A percentile compares a stretch with the other conserved stretches of the same genome.
Conservation (phyloP, 35 echinoderm and acorn worm species). For the Amphiura filiformis region DNA sequence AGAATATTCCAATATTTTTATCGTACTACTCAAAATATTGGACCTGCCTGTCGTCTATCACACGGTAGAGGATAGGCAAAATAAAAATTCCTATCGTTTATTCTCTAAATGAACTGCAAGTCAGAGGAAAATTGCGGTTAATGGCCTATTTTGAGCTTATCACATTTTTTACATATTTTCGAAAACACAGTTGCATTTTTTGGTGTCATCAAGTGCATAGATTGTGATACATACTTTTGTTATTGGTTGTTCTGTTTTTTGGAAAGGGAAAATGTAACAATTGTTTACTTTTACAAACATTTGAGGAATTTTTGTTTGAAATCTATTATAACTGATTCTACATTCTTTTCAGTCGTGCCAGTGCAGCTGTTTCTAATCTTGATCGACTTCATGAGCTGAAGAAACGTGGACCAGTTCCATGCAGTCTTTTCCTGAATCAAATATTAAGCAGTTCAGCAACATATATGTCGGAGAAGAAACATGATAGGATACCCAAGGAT, state of each 20-base stretch:
- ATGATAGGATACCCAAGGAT: constrained; percentile 24
- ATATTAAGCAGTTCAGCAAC: constrained; percentile 72
- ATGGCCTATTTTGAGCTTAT: background rate
- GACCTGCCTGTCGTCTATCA: no score
- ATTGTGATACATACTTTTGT: no score
- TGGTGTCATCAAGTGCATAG: no score
- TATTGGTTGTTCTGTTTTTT: no score
- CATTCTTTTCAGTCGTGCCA: constrained; percentile 72
- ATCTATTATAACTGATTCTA: background rate
- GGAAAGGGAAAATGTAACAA: no score
- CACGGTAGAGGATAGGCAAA: no score
- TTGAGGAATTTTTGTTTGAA: no score
- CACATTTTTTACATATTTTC: background rate
- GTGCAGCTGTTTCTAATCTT: constrained; percentile 79
- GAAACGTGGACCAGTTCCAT: constrained; percentile 80
- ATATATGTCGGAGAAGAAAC: constrained; percentile 51
- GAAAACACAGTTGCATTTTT: background rate
- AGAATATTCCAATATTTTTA: no score
- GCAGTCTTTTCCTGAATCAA: constrained; percentile 84
- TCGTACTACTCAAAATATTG: no score
- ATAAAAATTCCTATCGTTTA: no score
- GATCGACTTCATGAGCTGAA: constrained; percentile 76
- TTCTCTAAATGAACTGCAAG: no score
- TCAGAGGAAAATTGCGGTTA: background rate
- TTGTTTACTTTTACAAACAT: no score